Base-by-base conservation (phyloP, 92 coral and sea anemone genomes). In the Epizoanthus scotinus region DNA sequence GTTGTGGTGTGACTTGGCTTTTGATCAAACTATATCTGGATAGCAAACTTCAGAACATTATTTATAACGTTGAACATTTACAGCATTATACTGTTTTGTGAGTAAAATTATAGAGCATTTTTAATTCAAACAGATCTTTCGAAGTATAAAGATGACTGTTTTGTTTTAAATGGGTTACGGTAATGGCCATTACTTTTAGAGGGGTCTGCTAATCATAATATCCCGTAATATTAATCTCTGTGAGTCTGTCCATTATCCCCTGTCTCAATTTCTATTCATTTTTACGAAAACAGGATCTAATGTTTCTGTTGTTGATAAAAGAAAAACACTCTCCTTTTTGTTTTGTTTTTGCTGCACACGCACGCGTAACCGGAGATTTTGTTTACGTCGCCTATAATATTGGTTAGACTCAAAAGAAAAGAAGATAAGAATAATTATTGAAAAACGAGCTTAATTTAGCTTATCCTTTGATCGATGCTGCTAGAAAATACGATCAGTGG, bases 151-250 rank as follows among this genome's bases (percentile, higher is more conserved):
- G 31, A 38, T 20, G 9, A 38, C 17, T 63, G 38, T 63, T 63
- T 63, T 63, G 42, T n/a, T 63, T 64, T 47, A 22, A 15, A 38
- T 20, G 47, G 44, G 70, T 64, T 20, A 64, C 70, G 70, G 22
- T 64, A 64, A 64, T 64, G 70, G 70, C 29, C 70, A n/a, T 29
- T 10, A 1, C 21, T 14, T 64, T 15, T 15, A n/a, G 14, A 38
- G 69, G 14, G 2, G 58, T 40, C 1, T 47, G 47, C 63, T 21
- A 38, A 75, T 75, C 68, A 56, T 12, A 67, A n/a, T 38, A 75
- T 49, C 17, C 59, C 68, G 56, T 12, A 67, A n/a, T 38, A 75
- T 49, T 24, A 34, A 57, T 56, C 80, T 57, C 64, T n/a, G n/a
- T n/a, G n/a, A n/a, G n/a, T n/a, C n/a, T 47, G 20, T 0, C 79